A percentile compares a stretch with the other conserved stretches of the same genome.
Evolutionary conservation across 2,888 invertebrate species (phyloP).

Genomic region (Oscheius sp.): DNA sequence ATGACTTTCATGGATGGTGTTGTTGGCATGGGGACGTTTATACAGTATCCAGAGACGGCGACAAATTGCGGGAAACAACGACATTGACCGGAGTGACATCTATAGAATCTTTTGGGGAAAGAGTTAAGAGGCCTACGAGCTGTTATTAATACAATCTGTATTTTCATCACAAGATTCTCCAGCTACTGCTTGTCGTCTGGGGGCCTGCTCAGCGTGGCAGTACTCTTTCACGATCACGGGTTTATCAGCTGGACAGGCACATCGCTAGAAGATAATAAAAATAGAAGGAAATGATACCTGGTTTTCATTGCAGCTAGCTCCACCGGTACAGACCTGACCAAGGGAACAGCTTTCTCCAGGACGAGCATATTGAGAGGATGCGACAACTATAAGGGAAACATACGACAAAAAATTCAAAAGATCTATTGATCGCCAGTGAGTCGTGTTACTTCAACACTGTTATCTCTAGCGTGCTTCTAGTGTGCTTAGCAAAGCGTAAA

Average conservation of each 20-base stretch:
- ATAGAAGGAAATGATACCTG: neutral
- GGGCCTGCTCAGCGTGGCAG: constrained; percentile 46
- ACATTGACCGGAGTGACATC: constrained; percentile 44
- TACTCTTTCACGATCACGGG: constrained; percentile 57
- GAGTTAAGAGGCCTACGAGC: constrained; percentile 36
- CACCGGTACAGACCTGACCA: constrained; percentile 57
- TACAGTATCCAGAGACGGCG: constrained; percentile 50
- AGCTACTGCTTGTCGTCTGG: constrained; percentile 40
- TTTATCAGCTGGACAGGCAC: constrained; percentile 60
- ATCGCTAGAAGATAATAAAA: constrained; percentile 46
- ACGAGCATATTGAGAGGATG: constrained; percentile 45
- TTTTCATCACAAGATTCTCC: constrained; percentile 51
- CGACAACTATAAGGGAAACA: neutral
- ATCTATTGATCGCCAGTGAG: neutral
- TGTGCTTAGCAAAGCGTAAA: neutral
- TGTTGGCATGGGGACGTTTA: constrained; percentile 47
- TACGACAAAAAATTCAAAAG: neutral
- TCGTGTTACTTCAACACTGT: neutral
- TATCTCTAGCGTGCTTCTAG: neutral
- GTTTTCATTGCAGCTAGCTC: constrained; percentile 48
- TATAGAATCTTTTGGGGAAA: neutral
- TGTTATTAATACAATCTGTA: constrained; percentile 46
- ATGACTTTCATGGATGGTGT: constrained; percentile 41
- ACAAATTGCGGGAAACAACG: constrained; percentile 51
- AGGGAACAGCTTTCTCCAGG: constrained; percentile 58